These are phyloP conservation scores for Pyrrhura leucotis DNA, from an alignment of 2,797 vertebrate species.

Conservation along the genomic window DNA sequence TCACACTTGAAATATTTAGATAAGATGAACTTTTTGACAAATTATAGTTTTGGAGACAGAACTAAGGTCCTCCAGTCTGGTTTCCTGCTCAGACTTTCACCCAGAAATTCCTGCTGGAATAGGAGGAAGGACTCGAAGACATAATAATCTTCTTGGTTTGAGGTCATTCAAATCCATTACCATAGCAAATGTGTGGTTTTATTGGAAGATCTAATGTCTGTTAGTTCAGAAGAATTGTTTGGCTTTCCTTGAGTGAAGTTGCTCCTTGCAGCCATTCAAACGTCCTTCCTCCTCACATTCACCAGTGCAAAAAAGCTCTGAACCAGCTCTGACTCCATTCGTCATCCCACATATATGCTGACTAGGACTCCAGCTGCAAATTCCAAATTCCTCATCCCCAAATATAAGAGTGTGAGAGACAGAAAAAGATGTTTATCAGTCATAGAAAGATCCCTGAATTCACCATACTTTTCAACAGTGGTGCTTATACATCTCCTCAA, in stretches of 20 bases:
- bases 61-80: neutral
- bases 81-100: neutral
- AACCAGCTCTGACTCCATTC: neutral
- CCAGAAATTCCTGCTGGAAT: neutral
- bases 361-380: neutral
- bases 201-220: neutral
- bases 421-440: neutral
- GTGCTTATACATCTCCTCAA: neutral
- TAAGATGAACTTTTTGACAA: neutral
- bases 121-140: neutral
- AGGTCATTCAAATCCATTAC: neutral
- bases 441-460: neutral
- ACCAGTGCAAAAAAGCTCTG: neutral
- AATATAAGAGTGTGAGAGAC: neutral
- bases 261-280: neutral
- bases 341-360: neutral
- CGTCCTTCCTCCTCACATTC: neutral
- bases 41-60: neutral
- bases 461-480: neutral
- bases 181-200: neutral
- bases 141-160: neutral
- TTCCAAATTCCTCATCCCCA: neutral
- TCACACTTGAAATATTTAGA: neutral
- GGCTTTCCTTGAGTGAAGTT: neutral
- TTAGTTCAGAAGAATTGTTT: neutral